phyloP scores from a whole-genome alignment of 2,888 invertebrate species.

The Melitaea athalia region DNA sequence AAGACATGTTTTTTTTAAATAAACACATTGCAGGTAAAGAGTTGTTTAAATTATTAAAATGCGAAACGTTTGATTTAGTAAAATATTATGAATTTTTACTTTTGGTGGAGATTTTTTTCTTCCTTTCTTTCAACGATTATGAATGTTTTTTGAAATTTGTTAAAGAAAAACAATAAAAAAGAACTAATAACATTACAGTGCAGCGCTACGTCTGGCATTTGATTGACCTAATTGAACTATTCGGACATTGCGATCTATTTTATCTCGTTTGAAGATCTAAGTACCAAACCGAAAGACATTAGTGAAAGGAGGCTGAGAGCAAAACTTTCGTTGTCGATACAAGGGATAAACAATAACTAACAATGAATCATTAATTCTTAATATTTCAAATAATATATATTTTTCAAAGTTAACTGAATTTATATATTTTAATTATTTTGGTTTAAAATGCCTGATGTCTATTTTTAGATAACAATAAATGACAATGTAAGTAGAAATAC shows the following conservation, averaged over 20 bases:
- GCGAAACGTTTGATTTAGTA: too few species aligned
- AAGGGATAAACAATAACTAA: conserved; percentile 77
- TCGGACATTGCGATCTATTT: conserved; percentile 77
- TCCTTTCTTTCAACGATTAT: too few species aligned
- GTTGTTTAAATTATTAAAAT: neutral
- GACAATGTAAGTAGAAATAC: neutral
- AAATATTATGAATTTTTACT: too few species aligned
- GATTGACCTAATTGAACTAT: conserved; percentile 77
- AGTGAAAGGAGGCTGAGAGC: conserved; percentile 77
- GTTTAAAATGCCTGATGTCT: neutral
- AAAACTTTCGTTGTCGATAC: conserved; percentile 73
- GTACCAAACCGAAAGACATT: conserved; percentile 71
- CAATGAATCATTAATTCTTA: conserved; percentile 1
- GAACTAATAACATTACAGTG: conserved; percentile 44
- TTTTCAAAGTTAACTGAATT: neutral
- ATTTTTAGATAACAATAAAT: neutral
- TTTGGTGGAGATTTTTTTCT: too few species aligned
- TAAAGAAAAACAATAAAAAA: conserved; percentile 8
- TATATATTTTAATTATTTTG: neutral
- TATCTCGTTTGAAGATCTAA: conserved; percentile 75
- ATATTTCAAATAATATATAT: neutral
- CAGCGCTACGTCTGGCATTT: conserved; percentile 67
- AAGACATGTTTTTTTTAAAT: too few species aligned
- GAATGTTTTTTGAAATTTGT: too few species aligned
- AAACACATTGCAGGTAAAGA: too few species aligned